These are phyloP conservation scores for Lasiurus cinereus DNA, from an alignment of 2,113 vertebrate genomes.

Conservation along the genomic window DNA sequence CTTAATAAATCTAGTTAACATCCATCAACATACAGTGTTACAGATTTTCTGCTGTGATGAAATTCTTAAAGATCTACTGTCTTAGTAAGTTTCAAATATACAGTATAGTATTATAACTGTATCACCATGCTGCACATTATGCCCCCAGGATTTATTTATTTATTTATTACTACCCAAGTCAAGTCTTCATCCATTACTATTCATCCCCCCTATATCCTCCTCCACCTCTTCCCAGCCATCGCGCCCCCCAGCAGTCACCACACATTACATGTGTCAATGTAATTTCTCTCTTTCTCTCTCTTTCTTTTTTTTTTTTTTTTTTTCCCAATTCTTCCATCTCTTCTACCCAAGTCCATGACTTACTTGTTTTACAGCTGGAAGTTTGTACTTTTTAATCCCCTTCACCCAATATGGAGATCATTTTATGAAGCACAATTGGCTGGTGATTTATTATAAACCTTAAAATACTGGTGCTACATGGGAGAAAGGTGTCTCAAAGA, in stretches of 20 bases:
- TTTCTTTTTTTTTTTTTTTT: not conserved
- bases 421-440: not conserved
- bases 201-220: not conserved
- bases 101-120: not conserved
- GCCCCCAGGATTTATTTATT: not conserved
- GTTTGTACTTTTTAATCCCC: not conserved
- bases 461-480: not conserved
- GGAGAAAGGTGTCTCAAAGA: not conserved
- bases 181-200: not conserved
- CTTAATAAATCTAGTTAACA: not conserved
- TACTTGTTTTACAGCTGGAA: not conserved
- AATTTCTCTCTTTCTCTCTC: not conserved
- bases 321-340: not conserved
- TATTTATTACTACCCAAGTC: not conserved
- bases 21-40: not conserved
- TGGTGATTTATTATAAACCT: not conserved
- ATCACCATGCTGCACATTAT: not conserved
- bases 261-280: not conserved
- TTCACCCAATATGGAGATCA: not conserved
- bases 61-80: not conserved
- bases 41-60: not conserved
- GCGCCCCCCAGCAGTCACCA: not conserved
- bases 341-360: not conserved
- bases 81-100: constrained; percentile 8
- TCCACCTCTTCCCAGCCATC: not conserved